Evolutionary conservation across 2,888 invertebrate genomes (phyloP), one percentile per base, ranked within the genome.

Genomic region (Drosophila formosana): DNA sequence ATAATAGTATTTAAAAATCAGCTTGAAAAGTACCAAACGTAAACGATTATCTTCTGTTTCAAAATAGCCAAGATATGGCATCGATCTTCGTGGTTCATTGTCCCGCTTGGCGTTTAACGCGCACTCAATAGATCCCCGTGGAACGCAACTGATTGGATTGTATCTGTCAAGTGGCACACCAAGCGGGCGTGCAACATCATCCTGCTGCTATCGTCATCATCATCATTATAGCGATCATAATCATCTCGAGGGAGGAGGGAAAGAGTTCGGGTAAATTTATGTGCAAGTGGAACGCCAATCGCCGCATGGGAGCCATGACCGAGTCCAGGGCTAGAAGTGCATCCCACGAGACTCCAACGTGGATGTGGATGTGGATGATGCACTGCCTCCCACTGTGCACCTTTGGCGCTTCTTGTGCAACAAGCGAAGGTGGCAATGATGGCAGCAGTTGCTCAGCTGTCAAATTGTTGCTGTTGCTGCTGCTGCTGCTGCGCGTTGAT

Each of bases 361-460:
- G 18, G 7, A 13, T 18, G 28, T 11, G 28, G 28, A 9, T 55
- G 56, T 6, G 18, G 25, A 23, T 18, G 58, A 50, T 74, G 57
- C 58, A 49, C 37, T 75, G 68, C 58, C 67, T 78, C 86, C 82
- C 80, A 86, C 82, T 76, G 82, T 73, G 88, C 79, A 72, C 67
- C 85, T 81, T 83, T 68, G 87, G 80, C 85, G 85, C 88, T 84
- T 81, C 85, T 70, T 69, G 66, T n/a, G 61, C 65, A 63, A 37
- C 34, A 9, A 45, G 69, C 56, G 77, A 63, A 77, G 78, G 88
- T 75, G 81, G 84, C 82, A 77, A 76, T 80, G 82, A 89, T 90
- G 91, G 91, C 91, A 91, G 89, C 90, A 91, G 85, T 91, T 88
- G 85, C 85, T 91, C 91, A 90, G 73, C 86, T 85, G 89, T 90